Conservation (phyloP, 92 coral and sea anemone species). For the Paramuricea clavata region DNA sequence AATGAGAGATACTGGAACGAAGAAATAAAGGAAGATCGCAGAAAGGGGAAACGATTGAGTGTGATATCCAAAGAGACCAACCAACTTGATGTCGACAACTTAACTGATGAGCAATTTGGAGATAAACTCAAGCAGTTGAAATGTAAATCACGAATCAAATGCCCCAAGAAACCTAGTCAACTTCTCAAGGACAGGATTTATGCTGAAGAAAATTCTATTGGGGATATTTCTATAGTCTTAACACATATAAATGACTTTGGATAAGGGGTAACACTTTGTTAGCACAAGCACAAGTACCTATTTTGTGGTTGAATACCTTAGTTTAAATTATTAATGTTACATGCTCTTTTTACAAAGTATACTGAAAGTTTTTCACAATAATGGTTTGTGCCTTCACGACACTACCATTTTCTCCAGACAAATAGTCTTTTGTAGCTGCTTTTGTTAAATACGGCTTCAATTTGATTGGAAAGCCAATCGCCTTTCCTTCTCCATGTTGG, state of each 20-base stretch:
- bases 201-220: no score
- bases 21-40: background rate
- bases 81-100: background rate
- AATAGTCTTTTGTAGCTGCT: background rate
- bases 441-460: background rate
- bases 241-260: no score
- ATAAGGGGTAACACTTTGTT: no score
- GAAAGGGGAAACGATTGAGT: background rate
- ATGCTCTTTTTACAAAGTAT: background rate
- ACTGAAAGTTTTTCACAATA: slow-evolving; percentile 3
- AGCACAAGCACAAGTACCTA: no score
- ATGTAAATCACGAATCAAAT: background rate
- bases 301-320: no score
- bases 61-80: background rate
- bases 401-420: background rate
- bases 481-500: slow-evolving; percentile 4
- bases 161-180: background rate
- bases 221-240: no score
- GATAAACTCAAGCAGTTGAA: background rate
- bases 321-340: background rate
- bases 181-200: background rate
- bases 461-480: slow-evolving; percentile 2
- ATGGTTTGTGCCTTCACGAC: no score
- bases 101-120: background rate
- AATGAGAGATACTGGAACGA: slow-evolving; percentile 13